Percentiles rank a stretch among this genome's conserved stretches.
These are phyloP conservation scores for Spermophilus dauricus DNA, from an alignment of 2,113 vertebrate species.

Conservation along the genomic window DNA sequence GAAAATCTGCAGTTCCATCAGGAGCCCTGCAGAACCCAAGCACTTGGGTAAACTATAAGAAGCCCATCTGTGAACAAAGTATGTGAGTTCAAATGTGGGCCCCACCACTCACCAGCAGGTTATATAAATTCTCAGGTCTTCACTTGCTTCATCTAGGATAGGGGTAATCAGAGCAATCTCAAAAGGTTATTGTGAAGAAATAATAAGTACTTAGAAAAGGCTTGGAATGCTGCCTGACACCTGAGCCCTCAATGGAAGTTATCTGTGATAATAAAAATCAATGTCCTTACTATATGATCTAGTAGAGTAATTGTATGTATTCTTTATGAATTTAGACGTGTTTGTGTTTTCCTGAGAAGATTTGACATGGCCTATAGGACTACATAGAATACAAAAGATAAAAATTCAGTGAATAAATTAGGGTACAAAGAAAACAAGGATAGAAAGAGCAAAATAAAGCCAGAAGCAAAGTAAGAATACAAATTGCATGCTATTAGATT, in stretches of 20 bases:
- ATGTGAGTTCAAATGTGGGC: not conserved
- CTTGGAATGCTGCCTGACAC: not conserved
- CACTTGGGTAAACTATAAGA: not conserved
- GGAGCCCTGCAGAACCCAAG: not conserved
- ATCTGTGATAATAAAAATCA: not conserved
- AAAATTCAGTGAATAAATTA: constrained; percentile 33
- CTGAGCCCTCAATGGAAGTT: not conserved
- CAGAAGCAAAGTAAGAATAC: not conserved
- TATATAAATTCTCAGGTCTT: not conserved
- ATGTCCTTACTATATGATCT: not conserved
- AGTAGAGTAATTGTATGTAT: not conserved
- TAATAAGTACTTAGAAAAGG: not conserved
- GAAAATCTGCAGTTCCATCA: not conserved
- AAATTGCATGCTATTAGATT: not conserved
- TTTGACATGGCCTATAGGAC: not conserved
- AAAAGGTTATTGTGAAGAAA: not conserved
- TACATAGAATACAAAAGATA: not conserved
- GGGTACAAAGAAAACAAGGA: not conserved
- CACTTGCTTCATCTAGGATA: not conserved
- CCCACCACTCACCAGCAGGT: not conserved
- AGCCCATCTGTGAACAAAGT: not conserved
- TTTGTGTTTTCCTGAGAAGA: constrained; percentile 18
- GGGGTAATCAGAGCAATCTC: not conserved
- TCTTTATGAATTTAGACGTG: not conserved
- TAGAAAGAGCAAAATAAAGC: constrained; percentile 21